Evolutionary conservation across 1,140 invertebrate species (phyloP).

Genomic region (Trissolcus basalis): DNA sequence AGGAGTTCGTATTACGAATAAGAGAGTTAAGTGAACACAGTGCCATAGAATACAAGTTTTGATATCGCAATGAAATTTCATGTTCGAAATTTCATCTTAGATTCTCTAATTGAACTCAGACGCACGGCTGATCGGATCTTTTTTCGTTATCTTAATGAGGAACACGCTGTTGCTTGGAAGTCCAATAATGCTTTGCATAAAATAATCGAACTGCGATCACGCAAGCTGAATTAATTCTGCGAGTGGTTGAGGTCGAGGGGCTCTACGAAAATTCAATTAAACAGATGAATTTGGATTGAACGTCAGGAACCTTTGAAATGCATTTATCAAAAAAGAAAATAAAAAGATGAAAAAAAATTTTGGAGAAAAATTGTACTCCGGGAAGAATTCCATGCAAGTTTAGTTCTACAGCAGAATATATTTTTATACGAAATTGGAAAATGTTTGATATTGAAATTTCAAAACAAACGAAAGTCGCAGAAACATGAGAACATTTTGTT

Average conservation of each 20-base stretch:
- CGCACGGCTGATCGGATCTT: slow-evolving; percentile 9
- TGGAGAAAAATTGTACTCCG: too few species aligned
- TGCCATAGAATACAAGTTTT: slow-evolving; percentile 43
- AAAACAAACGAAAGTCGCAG: too few species aligned
- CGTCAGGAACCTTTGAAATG: too few species aligned
- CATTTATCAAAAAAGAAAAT: too few species aligned
- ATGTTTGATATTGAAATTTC: too few species aligned
- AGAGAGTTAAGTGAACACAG: slow-evolving; percentile 20
- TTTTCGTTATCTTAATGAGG: slow-evolving; percentile 16
- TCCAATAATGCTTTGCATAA: slow-evolving; percentile 33
- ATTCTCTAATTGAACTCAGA: slow-evolving; percentile 49
- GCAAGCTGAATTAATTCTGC: slow-evolving; percentile 14
- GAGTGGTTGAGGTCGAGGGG: neutral
- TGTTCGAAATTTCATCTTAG: slow-evolving; percentile 49
- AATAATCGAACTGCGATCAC: neutral
- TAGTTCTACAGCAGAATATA: too few species aligned
- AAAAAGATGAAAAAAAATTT: too few species aligned
- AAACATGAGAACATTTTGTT: too few species aligned
- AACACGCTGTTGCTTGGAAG: slow-evolving; percentile 9
- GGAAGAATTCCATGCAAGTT: too few species aligned
- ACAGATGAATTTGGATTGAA: too few species aligned
- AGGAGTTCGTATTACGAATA: slow-evolving; percentile 21
- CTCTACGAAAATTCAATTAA: too few species aligned
- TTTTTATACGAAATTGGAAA: too few species aligned
- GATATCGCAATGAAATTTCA: slow-evolving; percentile 37